phyloP scores from a whole-genome alignment of 2,797 vertebrate species.

The Chaunax sp. region DNA sequence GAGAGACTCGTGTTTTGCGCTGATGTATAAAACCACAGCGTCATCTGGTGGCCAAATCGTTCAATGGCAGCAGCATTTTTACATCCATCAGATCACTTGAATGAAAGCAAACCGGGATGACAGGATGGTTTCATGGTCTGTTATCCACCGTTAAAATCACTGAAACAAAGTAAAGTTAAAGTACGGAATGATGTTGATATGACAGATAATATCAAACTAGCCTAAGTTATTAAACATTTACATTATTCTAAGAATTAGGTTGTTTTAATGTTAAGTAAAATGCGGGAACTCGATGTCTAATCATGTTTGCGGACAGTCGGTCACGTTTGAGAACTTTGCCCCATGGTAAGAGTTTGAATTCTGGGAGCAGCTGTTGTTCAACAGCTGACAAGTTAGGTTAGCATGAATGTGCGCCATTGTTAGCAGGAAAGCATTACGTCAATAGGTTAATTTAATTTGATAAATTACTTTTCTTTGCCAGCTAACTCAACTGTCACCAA shows the following conservation, averaged over 20 bases:
- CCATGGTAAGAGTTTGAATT: background rate
- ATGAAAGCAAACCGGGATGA: constrained; percentile 1
- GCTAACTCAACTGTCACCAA: rapidly evolving
- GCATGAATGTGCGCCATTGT: background rate
- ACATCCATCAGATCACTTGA: background rate
- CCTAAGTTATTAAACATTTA: rapidly evolving
- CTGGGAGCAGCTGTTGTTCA: background rate
- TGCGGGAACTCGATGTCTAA: background rate
- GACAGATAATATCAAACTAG: rapidly evolving
- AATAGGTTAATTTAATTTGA: rapidly evolving
- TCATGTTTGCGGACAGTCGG: background rate
- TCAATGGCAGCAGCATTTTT: no score
- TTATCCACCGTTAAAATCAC: no score
- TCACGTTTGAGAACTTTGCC: constrained; percentile 2
- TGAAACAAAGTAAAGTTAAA: no score
- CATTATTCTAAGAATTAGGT: background rate
- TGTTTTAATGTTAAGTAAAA: background rate
- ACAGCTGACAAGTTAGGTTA: background rate
- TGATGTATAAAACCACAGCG: no score
- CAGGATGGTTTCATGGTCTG: background rate
- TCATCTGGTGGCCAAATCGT: no score
- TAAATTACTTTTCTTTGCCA: rapidly evolving
- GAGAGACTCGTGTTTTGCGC: no score
- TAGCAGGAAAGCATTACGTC: no score
- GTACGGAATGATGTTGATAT: no score